Evolutionary conservation across 2,797 vertebrate genomes (phyloP).

Genomic region (Cheracebus regulus): DNA sequence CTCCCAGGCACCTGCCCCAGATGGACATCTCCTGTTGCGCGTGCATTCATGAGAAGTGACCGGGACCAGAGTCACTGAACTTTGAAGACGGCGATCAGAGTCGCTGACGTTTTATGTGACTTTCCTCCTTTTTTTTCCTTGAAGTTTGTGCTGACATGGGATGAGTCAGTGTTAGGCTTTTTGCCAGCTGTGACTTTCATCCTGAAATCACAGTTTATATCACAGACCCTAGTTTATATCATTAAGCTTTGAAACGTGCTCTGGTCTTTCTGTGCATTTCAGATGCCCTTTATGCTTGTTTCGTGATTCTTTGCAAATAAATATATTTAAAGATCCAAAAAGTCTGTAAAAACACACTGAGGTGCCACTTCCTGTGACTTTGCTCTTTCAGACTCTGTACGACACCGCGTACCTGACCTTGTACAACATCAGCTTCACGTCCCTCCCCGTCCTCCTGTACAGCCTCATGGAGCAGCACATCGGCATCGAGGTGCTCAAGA

Average conservation of each 20-base stretch:
- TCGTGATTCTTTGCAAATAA: neutral
- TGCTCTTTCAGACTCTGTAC: constrained; percentile 91
- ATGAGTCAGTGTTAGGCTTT: rapidly evolving
- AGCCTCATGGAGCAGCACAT: constrained; percentile 98
- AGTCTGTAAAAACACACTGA: neutral
- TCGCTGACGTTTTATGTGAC: rapidly evolving
- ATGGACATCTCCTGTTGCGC: neutral
- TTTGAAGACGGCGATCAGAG: neutral
- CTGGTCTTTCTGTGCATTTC: too few relatives aligned
- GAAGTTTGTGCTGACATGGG: neutral
- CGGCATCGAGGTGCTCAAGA: constrained; percentile 92
- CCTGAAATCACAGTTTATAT: neutral
- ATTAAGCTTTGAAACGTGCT: neutral
- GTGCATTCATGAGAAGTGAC: neutral
- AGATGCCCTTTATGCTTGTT: neutral
- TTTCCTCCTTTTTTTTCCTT: too few relatives aligned
- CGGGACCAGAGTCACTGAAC: rapidly evolving
- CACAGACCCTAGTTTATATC: neutral
- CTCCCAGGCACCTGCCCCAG: neutral
- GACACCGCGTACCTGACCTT: constrained; percentile 97
- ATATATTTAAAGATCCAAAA: too few relatives aligned
- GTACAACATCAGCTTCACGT: constrained; percentile 99
- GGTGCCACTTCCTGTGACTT: neutral
- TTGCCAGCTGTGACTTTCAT: neutral
- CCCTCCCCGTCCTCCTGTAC: constrained; percentile 96